These are phyloP conservation scores for Andrena flavipes DNA, from an alignment of 2,888 invertebrate genomes.

Conservation along the genomic window DNA sequence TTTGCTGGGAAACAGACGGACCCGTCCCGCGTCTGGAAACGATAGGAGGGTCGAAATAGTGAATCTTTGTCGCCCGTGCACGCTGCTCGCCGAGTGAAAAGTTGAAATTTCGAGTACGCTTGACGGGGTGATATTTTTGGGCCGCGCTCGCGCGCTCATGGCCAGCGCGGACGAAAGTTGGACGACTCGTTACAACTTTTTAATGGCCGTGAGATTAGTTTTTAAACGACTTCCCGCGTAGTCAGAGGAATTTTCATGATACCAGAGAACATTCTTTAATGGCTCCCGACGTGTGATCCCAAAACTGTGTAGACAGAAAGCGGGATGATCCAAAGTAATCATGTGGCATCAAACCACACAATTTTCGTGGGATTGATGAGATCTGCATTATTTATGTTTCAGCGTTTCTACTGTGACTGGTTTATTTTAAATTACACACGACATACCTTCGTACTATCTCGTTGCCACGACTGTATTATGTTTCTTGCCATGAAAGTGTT, in stretches of 20 bases:
- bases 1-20: neutral
- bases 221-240: slow-evolving; percentile 57
- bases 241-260: slow-evolving; percentile 54
- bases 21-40: neutral
- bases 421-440: too few relatives aligned
- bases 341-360: neutral
- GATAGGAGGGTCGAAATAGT: slow-evolving; percentile 10
- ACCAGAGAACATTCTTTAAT: slow-evolving; percentile 49
- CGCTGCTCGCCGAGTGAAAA: slow-evolving; percentile 11
- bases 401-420: too few relatives aligned
- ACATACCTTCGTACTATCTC: too few relatives aligned
- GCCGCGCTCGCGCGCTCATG: neutral
- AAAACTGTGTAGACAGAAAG: neutral
- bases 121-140: slow-evolving; percentile 50
- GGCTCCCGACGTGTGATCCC: slow-evolving; percentile 30
- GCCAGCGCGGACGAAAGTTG: slow-evolving; percentile 39
- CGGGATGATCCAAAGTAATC: neutral
- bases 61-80: neutral
- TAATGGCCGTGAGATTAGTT: slow-evolving; percentile 61
- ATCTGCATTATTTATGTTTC: neutral
- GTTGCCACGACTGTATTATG: too few relatives aligned
- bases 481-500: too few relatives aligned
- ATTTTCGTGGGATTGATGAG: neutral
- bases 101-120: slow-evolving; percentile 49
- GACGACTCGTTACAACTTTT: slow-evolving; percentile 62